Conservation (phyloP, 2,113 vertebrate genomes). For the Okapia johnstoni region DNA sequence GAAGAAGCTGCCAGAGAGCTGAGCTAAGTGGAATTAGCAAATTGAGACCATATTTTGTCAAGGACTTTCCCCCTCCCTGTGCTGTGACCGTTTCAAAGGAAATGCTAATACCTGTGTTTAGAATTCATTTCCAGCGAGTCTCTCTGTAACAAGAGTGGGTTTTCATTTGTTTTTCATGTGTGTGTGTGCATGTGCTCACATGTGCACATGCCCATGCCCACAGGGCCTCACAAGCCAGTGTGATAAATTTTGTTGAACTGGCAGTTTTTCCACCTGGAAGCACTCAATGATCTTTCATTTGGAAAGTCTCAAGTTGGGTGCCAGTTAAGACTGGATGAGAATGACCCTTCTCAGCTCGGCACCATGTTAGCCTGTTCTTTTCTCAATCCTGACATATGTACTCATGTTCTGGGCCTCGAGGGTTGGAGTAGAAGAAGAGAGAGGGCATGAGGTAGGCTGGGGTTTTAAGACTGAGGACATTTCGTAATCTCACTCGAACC, state of each 20-base stretch:
- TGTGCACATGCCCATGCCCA: not conserved
- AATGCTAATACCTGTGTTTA: slow-evolving; percentile 47
- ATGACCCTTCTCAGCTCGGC: not conserved
- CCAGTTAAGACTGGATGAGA: slow-evolving; percentile 36
- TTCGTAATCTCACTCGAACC: slow-evolving; percentile 16
- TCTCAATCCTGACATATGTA: not conserved
- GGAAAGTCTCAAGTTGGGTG: slow-evolving; percentile 40
- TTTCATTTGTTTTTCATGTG: not conserved
- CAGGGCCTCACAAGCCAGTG: slow-evolving; percentile 33
- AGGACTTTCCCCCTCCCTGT: not conserved
- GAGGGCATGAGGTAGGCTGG: not conserved
- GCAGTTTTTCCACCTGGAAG: slow-evolving; percentile 4
- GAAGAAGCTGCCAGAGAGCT: not conserved
- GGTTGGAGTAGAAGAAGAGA: not conserved
- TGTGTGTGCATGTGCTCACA: fast-evolving
- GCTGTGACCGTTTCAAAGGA: not conserved
- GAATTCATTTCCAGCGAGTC: slow-evolving; percentile 50
- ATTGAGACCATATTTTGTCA: slow-evolving; percentile 23
- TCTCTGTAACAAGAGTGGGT: slow-evolving; percentile 32
- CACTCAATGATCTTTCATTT: slow-evolving; percentile 39
- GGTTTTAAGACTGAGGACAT: not conserved
- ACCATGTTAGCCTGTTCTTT: not conserved
- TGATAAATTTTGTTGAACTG: slow-evolving; percentile 48
- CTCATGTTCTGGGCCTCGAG: not conserved
- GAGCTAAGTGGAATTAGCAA: slow-evolving; percentile 34